phyloP scores from a whole-genome alignment of 2,888 invertebrate species.

The Allygus modestus region DNA sequence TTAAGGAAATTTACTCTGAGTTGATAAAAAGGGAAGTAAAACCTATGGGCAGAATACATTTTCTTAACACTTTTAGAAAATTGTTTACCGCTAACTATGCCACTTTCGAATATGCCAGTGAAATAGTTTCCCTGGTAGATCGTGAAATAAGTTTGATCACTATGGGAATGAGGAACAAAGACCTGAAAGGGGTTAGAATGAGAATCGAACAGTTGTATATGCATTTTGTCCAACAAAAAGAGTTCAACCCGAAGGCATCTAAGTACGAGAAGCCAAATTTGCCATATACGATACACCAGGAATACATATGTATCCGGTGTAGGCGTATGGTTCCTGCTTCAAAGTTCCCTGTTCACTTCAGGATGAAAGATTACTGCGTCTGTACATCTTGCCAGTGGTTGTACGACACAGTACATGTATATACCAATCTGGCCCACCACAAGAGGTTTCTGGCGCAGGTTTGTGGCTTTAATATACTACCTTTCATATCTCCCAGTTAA shows the following conservation, averaged over 20 bases:
- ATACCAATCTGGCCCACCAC: slow-evolving; percentile 81
- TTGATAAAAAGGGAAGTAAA: slow-evolving; percentile 74
- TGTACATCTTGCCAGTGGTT: slow-evolving; percentile 83
- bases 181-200: slow-evolving; percentile 82
- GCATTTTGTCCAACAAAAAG: slow-evolving; percentile 79
- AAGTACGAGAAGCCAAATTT: slow-evolving; percentile 74
- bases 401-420: slow-evolving; percentile 79
- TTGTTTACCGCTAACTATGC: slow-evolving; percentile 77
- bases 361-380: slow-evolving; percentile 77
- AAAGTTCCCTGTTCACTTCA: slow-evolving; percentile 80
- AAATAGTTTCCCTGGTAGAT: slow-evolving; percentile 82
- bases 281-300: slow-evolving; percentile 73
- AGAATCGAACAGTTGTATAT: slow-evolving; percentile 78
- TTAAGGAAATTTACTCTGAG: slow-evolving; percentile 82
- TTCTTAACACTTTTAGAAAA: slow-evolving; percentile 83
- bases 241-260: slow-evolving; percentile 79
- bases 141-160: slow-evolving; percentile 84
- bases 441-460: slow-evolving; percentile 85
- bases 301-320: slow-evolving; percentile 80
- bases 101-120: slow-evolving; percentile 78
- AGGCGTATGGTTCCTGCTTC: slow-evolving; percentile 81
- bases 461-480: neutral
- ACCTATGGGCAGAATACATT: slow-evolving; percentile 82
- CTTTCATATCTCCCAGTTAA: no score
- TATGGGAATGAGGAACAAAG: slow-evolving; percentile 78